These are phyloP conservation scores for Phaetusa simplex DNA, from an alignment of 2,113 vertebrate species.

Conservation along the genomic window DNA sequence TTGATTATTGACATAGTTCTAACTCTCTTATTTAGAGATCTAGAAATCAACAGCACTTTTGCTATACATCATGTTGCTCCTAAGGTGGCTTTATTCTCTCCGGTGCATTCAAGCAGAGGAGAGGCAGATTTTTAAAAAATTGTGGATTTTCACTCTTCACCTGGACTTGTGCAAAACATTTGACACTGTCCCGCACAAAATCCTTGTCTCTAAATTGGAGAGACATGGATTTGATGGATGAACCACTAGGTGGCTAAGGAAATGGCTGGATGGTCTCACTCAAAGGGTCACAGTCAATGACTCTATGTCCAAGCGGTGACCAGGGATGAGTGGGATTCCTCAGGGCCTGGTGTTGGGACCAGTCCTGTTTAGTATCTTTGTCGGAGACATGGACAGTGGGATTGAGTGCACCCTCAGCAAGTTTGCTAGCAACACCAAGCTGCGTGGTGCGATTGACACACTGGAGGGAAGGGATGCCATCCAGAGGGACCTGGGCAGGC, in stretches of 20 bases:
- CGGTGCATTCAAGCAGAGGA: neutral
- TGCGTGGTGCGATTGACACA: neutral
- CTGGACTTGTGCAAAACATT: neutral
- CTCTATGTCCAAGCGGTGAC: neutral
- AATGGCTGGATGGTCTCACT: neutral
- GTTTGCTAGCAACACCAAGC: neutral
- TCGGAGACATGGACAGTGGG: no score
- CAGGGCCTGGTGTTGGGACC: neutral
- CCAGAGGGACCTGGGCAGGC: neutral
- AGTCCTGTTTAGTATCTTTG: neutral
- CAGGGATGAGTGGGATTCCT: neutral
- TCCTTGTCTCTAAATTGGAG: neutral
- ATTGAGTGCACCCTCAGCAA: neutral
- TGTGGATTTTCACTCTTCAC: neutral
- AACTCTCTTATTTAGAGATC: neutral
- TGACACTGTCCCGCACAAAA: neutral
- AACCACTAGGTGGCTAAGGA: neutral
- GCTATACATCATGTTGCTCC: fast-evolving
- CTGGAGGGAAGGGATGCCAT: neutral
- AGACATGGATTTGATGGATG: neutral
- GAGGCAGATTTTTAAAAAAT: neutral
- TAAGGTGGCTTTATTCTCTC: neutral
- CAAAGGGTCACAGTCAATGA: neutral
- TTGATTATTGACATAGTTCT: neutral
- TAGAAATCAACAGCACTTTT: neutral